Percentiles rank a stretch among this genome's conserved stretches.
phyloP scores from a whole-genome alignment of 1,140 invertebrate genomes.

The Helicoverpa zea region DNA sequence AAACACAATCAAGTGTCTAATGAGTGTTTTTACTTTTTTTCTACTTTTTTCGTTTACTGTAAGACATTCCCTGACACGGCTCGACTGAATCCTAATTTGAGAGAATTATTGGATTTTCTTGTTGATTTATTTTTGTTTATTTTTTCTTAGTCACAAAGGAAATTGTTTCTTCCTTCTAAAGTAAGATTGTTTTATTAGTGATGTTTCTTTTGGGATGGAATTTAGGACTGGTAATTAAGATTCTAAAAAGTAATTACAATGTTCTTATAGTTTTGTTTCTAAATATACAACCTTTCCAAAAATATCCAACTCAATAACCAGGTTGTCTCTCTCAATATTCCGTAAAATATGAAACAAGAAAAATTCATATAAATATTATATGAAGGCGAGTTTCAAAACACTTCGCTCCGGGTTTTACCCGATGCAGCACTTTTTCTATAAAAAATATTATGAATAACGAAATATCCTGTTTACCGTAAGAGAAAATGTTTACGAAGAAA shows the following conservation, averaged over 20 bases:
- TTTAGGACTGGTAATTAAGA: too few relatives aligned
- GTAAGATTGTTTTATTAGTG: too few relatives aligned
- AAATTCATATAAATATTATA: constrained; percentile 34
- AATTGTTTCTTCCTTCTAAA: background rate
- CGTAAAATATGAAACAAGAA: constrained; percentile 20
- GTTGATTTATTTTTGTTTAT: constrained; percentile 13
- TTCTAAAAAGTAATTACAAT: too few relatives aligned
- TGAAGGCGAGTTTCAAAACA: constrained; percentile 18
- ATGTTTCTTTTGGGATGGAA: too few relatives aligned
- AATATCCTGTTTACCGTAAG: constrained; percentile 36
- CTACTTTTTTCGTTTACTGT: constrained; percentile 37
- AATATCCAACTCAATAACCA: background rate
- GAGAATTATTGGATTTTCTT: constrained; percentile 13
- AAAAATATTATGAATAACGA: constrained; percentile 44
- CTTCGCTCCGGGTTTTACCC: constrained; percentile 9
- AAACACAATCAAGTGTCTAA: constrained; percentile 59
- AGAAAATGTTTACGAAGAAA: constrained; percentile 43
- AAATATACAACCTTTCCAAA: background rate
- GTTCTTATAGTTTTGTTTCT: too few relatives aligned
- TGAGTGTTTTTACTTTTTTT: constrained; percentile 55
- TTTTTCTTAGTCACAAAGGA: background rate
- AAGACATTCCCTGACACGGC: constrained; percentile 5
- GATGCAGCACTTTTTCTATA: constrained; percentile 30
- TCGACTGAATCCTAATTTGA: constrained; percentile 47
- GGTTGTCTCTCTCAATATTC: constrained; percentile 16